Base-by-base conservation (phyloP, 2,888 invertebrate genomes). In the Liopterus haemorrhoidalis region DNA sequence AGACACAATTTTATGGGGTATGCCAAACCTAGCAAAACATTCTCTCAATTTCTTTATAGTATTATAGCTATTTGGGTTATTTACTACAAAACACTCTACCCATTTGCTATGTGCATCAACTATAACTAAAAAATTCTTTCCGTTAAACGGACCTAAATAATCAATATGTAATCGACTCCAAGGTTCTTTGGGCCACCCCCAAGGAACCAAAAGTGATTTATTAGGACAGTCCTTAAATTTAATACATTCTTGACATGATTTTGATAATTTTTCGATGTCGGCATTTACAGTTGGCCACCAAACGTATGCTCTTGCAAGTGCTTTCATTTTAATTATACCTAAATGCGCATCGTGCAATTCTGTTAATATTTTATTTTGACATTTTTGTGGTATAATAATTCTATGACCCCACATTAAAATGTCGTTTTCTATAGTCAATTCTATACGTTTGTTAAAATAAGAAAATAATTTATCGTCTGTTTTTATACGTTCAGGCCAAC, bases 121-220 rank as follows among this genome's bases (percentile, higher is more conserved):
- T 2, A 53, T 32, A 2, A 57, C 36, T 15, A 55, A 4, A 18
- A 48, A 53, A 16, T 24, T 51, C 25, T 49, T 20, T 5, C 47
- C 50, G 9, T 45, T 9, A 37, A 45, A 48, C n/a, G 54, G 52
- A 3, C 43, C 48, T 4, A 46, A 33, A 19, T 36, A 47, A 40
- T 57, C 56, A 4, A 56, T 48, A 19, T 54, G 57, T 0, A 57
- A 8, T 20, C 53, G 8, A 16, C 49, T 35, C 50, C 53, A 55
- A 3, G 54, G 48, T 24, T 41, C 18, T 21, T 45, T 49, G 14
- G 52, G 49, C 41, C 49, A 53, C 15, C 48, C 49, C 49, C 54
- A 56, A 5, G 52, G 33, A 22, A 48, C 39, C 11, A 40, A 18
- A 20, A 18, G 19, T 12, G 19, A 14, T 43, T 39, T 46, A 8